Evolutionary conservation across 1,140 invertebrate species (phyloP), one percentile per base, ranked within the genome.

Genomic region (Oryzaephilus surinamensis): DNA sequence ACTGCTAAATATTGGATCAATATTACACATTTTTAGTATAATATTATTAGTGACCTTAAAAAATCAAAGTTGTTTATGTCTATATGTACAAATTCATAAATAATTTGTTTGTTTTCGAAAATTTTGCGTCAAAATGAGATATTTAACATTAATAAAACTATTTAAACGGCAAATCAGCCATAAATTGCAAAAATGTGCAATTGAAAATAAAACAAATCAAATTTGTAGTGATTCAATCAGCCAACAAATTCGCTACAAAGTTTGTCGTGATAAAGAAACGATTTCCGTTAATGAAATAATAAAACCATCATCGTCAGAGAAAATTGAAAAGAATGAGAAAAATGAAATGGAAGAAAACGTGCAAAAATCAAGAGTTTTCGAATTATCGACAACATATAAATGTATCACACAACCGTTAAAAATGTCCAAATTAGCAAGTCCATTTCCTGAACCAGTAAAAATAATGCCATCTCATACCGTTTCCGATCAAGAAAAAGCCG

Each of bases 401-500:
- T 52, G 51, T 21, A 23, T 56, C 7, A 47, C 44, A 4, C 28
- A 52, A 14, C 57, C 57, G n/a, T 29, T 60, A 35, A 60, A 58
- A 38, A 36, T 42, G 15, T 47, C 54, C 5, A 55, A 55, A 18
- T 29, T 60, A 28, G 55, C 54, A 0, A 52, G 49, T 35, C 54
- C 55, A 4, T 58, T 60, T 38, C 55, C 57, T 6, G 50, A 57
- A 10, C 55, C 57, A 0, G 55, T 60, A 4, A 60, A 60, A 32
- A 44, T 54, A 17, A 60, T 60, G 55, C 50, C 47, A 3, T 56
- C 55, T 2, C 49, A 54, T 31, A 54, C 52, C n/a, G 48, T 58
- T 2, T 58, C 54, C 13, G 55, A 60, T 43, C 47, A 55, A 21
- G 57, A 58, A 30, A 58, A 58, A 35, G 56, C 56, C 8, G 48